phyloP scores from a whole-genome alignment of 1,140 invertebrate genomes.

The Brachionus plicatilis region DNA sequence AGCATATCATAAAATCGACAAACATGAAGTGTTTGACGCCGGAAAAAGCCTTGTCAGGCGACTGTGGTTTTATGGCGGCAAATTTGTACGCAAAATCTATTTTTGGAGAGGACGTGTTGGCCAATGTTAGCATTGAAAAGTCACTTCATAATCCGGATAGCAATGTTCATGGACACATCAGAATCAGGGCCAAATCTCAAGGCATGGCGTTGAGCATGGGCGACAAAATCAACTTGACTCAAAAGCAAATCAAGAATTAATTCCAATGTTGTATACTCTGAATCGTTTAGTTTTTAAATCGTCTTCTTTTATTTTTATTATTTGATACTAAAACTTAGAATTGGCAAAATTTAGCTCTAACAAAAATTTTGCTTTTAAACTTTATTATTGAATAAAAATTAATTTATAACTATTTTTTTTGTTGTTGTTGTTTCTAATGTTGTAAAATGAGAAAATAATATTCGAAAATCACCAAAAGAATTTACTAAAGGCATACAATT shows the following conservation, averaged over 20 bases:
- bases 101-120: constrained; percentile 96
- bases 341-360: neutral
- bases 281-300: neutral
- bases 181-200: constrained; percentile 96
- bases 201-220: constrained; percentile 86
- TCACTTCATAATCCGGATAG: constrained; percentile 76
- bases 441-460: too few relatives aligned
- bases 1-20: constrained; percentile 83
- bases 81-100: constrained; percentile 98
- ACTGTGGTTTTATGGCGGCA: constrained; percentile 97
- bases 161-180: constrained; percentile 87
- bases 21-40: constrained; percentile 99
- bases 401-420: neutral
- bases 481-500: too few relatives aligned
- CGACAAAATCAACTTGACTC: constrained; percentile 35
- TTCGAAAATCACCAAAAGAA: too few relatives aligned
- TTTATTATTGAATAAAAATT: neutral
- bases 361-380: neutral
- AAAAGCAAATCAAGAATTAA: constrained; percentile 35
- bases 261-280: neutral
- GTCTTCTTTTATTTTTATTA: neutral
- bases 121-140: constrained; percentile 96
- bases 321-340: neutral
- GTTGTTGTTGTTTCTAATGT: too few relatives aligned
- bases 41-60: constrained; percentile 75